phyloP scores from a whole-genome alignment of 2,888 invertebrate species.

The Amitus sp. region DNA sequence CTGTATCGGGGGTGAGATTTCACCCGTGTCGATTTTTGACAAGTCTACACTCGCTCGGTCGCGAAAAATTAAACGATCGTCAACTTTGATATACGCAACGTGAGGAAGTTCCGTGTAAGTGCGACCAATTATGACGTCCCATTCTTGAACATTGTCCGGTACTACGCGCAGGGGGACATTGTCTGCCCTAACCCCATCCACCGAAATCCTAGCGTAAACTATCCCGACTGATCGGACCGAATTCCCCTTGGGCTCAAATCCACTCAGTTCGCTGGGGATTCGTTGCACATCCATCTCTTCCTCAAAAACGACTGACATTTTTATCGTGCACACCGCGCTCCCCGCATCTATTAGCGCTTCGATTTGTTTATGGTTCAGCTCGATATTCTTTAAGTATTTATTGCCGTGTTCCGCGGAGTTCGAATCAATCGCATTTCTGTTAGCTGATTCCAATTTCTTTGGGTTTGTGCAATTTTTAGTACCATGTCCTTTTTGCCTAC shows the following conservation, averaged over 20 bases:
- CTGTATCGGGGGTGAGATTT: background rate
- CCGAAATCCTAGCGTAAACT: conserved; percentile 10
- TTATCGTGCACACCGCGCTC: conserved; percentile 36
- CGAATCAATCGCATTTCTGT: background rate
- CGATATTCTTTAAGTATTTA: conserved; percentile 10
- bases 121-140: background rate
- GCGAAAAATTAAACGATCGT: conserved; percentile 1
- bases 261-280: conserved; percentile 9
- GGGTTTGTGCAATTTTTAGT: conserved; percentile 12
- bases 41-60: background rate
- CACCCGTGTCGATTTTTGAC: background rate
- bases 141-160: background rate
- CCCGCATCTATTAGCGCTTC: conserved; percentile 34
- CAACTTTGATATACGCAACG: conserved; percentile 3
- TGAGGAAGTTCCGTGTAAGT: conserved; percentile 1
- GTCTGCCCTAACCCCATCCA: conserved; percentile 32
- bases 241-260: conserved; percentile 18
- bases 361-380: background rate
- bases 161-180: background rate
- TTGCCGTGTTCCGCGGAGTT: background rate
- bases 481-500: conserved; percentile 2
- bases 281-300: conserved; percentile 11
- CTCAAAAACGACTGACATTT: conserved; percentile 19
- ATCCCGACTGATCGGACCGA: conserved; percentile 22
- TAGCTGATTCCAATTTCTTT: background rate